These are phyloP conservation scores for Proterorhinus semilunaris DNA, from an alignment of 2,113 vertebrate genomes.

Conservation along the genomic window DNA sequence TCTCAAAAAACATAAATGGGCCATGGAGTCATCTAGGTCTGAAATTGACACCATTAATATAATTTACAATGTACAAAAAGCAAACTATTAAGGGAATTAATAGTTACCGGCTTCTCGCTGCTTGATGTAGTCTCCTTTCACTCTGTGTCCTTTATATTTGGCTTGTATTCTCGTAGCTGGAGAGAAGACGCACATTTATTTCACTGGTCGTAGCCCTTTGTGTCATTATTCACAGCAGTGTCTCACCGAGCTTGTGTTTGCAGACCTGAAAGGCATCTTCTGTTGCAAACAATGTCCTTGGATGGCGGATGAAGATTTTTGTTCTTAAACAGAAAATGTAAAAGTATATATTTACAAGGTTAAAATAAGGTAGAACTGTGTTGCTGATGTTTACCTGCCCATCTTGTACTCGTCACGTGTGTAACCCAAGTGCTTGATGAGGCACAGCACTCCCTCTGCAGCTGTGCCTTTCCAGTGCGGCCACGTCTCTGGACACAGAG, in stretches of 20 bases:
- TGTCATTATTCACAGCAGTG: not conserved
- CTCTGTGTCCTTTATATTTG: slow-evolving; percentile 87
- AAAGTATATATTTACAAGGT: not conserved
- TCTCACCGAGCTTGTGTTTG: slow-evolving; percentile 86
- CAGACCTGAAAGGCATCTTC: slow-evolving; percentile 94
- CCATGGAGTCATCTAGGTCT: too few relatives aligned
- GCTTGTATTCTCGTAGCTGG: slow-evolving; percentile 90
- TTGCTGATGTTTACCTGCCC: slow-evolving; percentile 81
- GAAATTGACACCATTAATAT: too few relatives aligned
- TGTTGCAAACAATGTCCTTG: slow-evolving; percentile 91
- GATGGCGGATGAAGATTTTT: slow-evolving; percentile 96
- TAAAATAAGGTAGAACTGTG: not conserved
- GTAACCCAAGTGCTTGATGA: slow-evolving; percentile 90
- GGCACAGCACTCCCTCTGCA: slow-evolving; percentile 84
- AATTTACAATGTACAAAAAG: not conserved
- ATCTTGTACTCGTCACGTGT: slow-evolving; percentile 91
- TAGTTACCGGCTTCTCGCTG: slow-evolving; percentile 84
- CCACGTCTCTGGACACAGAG: slow-evolving; percentile 95
- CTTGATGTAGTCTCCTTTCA: slow-evolving; percentile 79
- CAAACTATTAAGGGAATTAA: not conserved
- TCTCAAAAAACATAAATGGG: too few relatives aligned
- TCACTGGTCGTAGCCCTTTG: not conserved
- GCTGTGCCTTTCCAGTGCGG: slow-evolving; percentile 89
- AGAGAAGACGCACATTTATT: not conserved
- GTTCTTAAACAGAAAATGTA: slow-evolving; percentile 77